Conservation (phyloP, 2,797 vertebrate genomes). For the Smutsia gigantea region DNA sequence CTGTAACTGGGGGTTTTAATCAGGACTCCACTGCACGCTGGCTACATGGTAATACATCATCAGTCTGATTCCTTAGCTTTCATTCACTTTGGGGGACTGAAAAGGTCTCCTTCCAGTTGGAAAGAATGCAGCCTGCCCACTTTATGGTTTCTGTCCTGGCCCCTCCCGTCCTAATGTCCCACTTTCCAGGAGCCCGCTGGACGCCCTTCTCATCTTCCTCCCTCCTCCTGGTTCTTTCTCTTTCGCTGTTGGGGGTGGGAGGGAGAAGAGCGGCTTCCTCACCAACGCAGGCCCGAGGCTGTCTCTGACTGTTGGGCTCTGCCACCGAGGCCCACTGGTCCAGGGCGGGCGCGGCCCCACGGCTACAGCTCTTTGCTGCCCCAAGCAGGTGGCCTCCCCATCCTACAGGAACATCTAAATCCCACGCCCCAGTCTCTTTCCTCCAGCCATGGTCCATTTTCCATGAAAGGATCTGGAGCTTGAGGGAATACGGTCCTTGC, state of each 20-base stretch:
- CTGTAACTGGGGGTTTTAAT: background rate
- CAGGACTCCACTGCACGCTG: background rate
- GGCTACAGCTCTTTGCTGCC: background rate
- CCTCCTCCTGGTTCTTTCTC: background rate
- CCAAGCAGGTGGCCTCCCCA: background rate
- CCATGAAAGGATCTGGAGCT: background rate
- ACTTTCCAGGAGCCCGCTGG: fast-evolving
- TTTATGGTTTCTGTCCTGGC: too few species aligned
- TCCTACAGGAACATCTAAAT: too few species aligned
- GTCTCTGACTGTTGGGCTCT: background rate
- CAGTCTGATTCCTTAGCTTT: background rate
- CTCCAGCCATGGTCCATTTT: background rate
- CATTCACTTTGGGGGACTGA: background rate
- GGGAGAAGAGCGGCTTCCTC: background rate
- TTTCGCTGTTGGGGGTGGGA: background rate
- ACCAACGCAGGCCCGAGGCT: background rate
- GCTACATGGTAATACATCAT: background rate
- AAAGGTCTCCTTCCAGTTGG: background rate
- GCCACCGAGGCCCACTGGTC: fast-evolving
- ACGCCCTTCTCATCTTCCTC: fast-evolving
- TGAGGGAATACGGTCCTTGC: background rate
- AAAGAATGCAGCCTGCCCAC: background rate
- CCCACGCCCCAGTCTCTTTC: background rate
- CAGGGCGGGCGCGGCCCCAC: fast-evolving
- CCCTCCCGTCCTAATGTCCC: fast-evolving